Percentiles rank a stretch among this genome's conserved stretches.
Evolutionary conservation across 2,888 invertebrate species (phyloP).

Genomic region (Autographa gamma): DNA sequence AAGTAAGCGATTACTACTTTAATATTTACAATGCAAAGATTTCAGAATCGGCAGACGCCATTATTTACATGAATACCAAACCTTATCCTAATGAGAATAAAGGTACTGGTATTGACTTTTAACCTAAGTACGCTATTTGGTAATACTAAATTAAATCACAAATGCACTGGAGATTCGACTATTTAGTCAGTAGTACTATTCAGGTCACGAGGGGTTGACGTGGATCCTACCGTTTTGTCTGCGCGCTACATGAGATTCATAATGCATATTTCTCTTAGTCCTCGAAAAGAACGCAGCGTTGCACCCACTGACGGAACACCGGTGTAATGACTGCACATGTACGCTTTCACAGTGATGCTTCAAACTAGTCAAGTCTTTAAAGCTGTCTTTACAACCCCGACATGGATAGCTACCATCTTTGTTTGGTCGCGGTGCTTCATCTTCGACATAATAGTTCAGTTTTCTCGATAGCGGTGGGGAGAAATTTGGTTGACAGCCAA

Average conservation of each 20-base stretch:
- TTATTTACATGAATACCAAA: constrained; percentile 29
- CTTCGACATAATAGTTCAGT: constrained; percentile 90
- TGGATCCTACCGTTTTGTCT: constrained; percentile 78
- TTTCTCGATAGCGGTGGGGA: constrained; percentile 77
- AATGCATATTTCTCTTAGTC: constrained; percentile 93
- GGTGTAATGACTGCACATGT: constrained; percentile 91
- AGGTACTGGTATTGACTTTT: constrained; percentile 70
- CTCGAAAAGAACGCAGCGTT: constrained; percentile 94
- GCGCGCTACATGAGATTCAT: constrained; percentile 90
- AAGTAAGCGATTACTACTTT: constrained; percentile 40
- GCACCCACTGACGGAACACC: constrained; percentile 93
- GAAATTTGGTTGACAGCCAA: constrained; percentile 79
- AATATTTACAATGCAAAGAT: constrained; percentile 47
- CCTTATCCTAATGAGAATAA: constrained; percentile 63
- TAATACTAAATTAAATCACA: constrained; percentile 83
- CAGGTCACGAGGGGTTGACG: constrained; percentile 77
- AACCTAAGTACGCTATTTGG: constrained; percentile 73
- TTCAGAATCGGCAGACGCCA: neutral
- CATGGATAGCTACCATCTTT: constrained; percentile 92
- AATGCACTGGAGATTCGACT: constrained; percentile 76
- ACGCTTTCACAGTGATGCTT: constrained; percentile 93
- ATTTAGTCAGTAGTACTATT: constrained; percentile 50
- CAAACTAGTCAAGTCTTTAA: constrained; percentile 90
- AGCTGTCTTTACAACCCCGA: constrained; percentile 91
- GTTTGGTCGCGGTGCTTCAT: constrained; percentile 91